Conservation (phyloP, 1,140 invertebrate species). For the Solen grandis region DNA sequence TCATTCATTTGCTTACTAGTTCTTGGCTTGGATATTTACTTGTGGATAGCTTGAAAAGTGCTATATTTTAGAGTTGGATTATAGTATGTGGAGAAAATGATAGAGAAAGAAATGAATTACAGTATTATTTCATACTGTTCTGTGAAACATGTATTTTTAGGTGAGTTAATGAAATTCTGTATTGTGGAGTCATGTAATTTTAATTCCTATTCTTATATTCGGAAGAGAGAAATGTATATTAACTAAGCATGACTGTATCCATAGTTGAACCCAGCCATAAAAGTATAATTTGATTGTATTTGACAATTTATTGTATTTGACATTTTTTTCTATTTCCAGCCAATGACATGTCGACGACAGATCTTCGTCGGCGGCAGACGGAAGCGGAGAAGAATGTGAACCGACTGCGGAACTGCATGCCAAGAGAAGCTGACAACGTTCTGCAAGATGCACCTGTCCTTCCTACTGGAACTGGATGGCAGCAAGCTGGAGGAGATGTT, state of each 20-base stretch:
- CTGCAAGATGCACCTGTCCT: conserved; percentile 95
- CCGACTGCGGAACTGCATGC: conserved; percentile 81
- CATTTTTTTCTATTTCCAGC: conserved; percentile 56
- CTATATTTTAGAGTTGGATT: too few relatives aligned
- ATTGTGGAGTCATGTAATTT: too few relatives aligned
- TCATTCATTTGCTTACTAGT: too few relatives aligned
- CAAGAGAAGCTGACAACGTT: conserved; percentile 92
- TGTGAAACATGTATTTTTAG: background rate
- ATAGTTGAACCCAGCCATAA: background rate
- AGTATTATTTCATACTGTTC: too few relatives aligned
- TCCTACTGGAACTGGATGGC: conserved; percentile 88
- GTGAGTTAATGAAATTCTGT: background rate
- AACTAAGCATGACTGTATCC: conserved; percentile 1
- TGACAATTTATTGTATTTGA: conserved; percentile 10
- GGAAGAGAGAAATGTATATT: conserved; percentile 5
- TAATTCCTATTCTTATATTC: background rate
- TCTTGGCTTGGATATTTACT: too few relatives aligned
- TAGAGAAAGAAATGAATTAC: too few relatives aligned
- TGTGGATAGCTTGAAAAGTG: too few relatives aligned
- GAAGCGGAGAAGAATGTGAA: conserved; percentile 70
- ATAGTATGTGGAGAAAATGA: too few relatives aligned
- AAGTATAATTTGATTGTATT: background rate
- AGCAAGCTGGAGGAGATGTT: conserved; percentile 70
- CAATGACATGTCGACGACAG: conserved; percentile 68
- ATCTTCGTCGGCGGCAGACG: conserved; percentile 61